Percentiles rank a stretch among this genome's conserved stretches.
phyloP scores from a whole-genome alignment of 2,888 invertebrate species.

The Drosophila ochracea region DNA sequence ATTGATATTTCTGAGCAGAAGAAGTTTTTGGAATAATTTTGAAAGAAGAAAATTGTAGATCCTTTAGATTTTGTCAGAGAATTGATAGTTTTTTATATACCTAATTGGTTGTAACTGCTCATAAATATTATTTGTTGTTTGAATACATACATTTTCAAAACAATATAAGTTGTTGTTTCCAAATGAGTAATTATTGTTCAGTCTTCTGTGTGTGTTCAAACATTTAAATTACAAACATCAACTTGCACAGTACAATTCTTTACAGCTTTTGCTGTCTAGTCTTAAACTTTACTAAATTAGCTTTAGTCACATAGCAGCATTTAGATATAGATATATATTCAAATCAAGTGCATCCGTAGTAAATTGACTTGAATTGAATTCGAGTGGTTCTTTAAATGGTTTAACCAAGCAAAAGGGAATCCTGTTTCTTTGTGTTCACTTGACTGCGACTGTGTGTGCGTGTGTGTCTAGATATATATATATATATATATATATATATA shows the following conservation, averaged over 20 bases:
- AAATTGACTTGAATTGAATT: conserved; percentile 15
- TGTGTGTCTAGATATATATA: not conserved
- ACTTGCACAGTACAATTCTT: not conserved
- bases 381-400: not conserved
- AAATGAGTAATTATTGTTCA: not conserved
- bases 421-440: not conserved
- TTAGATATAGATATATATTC: not conserved
- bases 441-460: not conserved
- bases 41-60: not conserved
- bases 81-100: not conserved
- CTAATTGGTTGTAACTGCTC: not conserved
- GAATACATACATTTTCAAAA: not conserved
- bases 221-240: not conserved
- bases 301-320: not conserved
- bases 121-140: not conserved
- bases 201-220: not conserved
- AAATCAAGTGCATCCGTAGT: conserved; percentile 7
- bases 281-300: not conserved
- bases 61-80: not conserved
- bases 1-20: not conserved
- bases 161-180: not conserved
- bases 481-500: conserved; percentile 1
- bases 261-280: not conserved
- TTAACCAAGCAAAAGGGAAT: conserved; percentile 8
- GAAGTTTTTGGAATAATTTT: not conserved